These are phyloP conservation scores for Cyclargus thomasi DNA, from an alignment of 1,140 invertebrate genomes.

Conservation along the genomic window DNA sequence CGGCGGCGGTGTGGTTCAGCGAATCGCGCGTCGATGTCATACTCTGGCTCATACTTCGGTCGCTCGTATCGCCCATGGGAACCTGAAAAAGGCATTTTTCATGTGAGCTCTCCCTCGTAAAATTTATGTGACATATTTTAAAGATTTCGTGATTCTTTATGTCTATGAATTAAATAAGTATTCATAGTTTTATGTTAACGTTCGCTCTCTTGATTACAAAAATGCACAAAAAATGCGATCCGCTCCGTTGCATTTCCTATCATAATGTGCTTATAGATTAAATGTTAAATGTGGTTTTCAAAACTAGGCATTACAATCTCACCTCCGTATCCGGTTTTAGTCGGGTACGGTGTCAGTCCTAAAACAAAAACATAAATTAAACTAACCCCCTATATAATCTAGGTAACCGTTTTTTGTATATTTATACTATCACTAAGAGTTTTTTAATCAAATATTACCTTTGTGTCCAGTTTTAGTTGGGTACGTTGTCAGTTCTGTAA, in stretches of 20 bases:
- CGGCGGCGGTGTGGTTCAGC: neutral
- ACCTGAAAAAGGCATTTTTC: neutral
- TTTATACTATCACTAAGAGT: neutral
- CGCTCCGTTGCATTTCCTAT: too few relatives aligned
- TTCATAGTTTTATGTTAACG: too few relatives aligned
- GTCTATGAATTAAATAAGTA: too few relatives aligned
- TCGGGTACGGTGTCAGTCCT: too few relatives aligned
- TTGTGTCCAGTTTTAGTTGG: neutral
- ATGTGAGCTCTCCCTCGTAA: too few relatives aligned
- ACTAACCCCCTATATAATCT: neutral
- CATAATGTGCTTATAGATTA: too few relatives aligned
- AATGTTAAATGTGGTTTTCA: too few relatives aligned
- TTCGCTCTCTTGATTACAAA: too few relatives aligned
- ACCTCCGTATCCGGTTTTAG: too few relatives aligned
- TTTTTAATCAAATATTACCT: constrained; percentile 6
- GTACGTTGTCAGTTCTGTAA: neutral
- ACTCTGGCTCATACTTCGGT: neutral
- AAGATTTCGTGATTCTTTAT: neutral
- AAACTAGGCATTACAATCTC: too few relatives aligned
- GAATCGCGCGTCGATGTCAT: neutral
- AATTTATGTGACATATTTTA: neutral
- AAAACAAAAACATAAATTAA: too few relatives aligned
- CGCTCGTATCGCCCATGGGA: neutral
- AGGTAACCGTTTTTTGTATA: neutral
- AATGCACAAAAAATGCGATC: too few relatives aligned